These are phyloP conservation scores for Serilophus lunatus DNA, from an alignment of 2,113 vertebrate genomes.

Conservation along the genomic window DNA sequence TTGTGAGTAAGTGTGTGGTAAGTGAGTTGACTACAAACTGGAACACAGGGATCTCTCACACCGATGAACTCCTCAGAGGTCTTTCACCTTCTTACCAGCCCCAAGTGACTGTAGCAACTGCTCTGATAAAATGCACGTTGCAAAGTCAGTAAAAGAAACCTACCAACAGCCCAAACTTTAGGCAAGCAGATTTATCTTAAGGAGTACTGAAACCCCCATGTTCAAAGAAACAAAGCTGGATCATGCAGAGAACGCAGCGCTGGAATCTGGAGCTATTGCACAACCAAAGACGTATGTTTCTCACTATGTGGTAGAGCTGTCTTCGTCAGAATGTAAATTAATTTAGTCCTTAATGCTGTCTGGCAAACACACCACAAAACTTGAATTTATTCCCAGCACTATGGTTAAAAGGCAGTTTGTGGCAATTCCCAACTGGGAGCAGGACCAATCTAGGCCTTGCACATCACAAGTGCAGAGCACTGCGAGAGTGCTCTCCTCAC, in stretches of 20 bases:
- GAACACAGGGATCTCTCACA: background rate
- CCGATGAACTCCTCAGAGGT: background rate
- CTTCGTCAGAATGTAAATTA: background rate
- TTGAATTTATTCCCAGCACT: background rate
- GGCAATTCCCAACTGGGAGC: background rate
- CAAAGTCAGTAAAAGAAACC: background rate
- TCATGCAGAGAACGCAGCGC: background rate
- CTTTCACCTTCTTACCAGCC: background rate
- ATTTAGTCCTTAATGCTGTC: background rate
- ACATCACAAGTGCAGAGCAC: background rate
- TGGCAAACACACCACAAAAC: background rate
- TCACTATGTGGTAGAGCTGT: background rate
- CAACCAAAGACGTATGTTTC: background rate
- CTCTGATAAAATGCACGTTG: background rate
- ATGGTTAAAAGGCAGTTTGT: background rate
- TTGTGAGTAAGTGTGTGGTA: background rate
- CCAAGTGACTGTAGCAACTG: background rate
- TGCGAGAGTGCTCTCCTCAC: accelerated
- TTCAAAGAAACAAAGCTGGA: background rate
- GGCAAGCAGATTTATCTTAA: background rate
- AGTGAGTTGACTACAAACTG: background rate
- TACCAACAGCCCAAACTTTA: background rate
- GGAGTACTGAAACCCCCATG: background rate
- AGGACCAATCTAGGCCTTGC: background rate
- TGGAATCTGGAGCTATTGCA: background rate